These are phyloP conservation scores for Elymnias hypermnestra DNA, from an alignment of 1,140 invertebrate genomes.

Conservation along the genomic window DNA sequence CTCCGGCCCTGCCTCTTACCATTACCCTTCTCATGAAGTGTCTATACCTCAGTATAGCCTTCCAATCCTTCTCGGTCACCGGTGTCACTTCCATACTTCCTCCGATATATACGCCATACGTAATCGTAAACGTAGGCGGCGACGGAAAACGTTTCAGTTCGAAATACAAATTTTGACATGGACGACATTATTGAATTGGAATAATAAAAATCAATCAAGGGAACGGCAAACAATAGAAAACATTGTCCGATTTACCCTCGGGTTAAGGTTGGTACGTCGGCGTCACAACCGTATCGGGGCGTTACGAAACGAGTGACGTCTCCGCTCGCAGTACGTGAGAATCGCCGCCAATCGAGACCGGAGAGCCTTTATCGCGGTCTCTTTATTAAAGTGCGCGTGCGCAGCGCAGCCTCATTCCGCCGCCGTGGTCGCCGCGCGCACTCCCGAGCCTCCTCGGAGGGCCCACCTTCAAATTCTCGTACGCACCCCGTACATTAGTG, in stretches of 20 bases:
- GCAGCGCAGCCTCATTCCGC: slow-evolving; percentile 12
- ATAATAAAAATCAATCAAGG: no score
- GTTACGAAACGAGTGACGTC: slow-evolving; percentile 2
- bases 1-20: no score
- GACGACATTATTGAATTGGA: no score
- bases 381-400: slow-evolving; percentile 19
- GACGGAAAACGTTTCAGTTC: no score
- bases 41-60: no score
- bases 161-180: no score
- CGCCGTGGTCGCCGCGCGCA: slow-evolving; percentile 7
- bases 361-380: slow-evolving; percentile 14
- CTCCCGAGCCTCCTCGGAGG: not conserved
- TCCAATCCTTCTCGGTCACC: no score
- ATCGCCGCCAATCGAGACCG: slow-evolving; percentile 11
- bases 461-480: slow-evolving; percentile 8
- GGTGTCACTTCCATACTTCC: no score
- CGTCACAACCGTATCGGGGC: slow-evolving; percentile 1
- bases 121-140: no score
- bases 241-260: no score
- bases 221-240: not conserved
- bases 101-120: no score
- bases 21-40: no score
- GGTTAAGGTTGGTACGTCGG: not conserved
- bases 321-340: slow-evolving; percentile 12
- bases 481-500: not conserved